Evolutionary conservation across 1,140 invertebrate species (phyloP).

Genomic region (Musca domestica): DNA sequence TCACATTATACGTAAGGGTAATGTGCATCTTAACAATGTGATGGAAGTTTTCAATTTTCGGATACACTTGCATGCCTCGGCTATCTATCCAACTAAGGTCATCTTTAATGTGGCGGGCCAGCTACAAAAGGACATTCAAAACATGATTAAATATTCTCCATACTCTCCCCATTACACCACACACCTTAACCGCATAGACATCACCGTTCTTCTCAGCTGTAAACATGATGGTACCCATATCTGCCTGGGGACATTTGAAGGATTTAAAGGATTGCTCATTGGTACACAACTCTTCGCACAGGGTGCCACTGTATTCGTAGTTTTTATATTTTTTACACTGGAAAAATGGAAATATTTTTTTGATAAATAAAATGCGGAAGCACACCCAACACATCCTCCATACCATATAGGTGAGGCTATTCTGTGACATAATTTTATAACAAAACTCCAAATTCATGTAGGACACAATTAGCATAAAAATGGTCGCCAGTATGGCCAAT

Average conservation of each 20-base stretch:
- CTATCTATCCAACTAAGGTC: conserved; percentile 45
- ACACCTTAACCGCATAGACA: conserved; percentile 47
- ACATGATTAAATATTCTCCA: conserved; percentile 26
- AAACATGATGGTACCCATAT: conserved; percentile 45
- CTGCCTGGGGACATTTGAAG: conserved; percentile 44
- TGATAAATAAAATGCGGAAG: not conserved
- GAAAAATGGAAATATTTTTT: not conserved
- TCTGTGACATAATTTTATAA: conserved; percentile 48
- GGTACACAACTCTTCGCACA: conserved; percentile 46
- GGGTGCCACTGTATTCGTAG: conserved; percentile 42
- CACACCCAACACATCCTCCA: not conserved
- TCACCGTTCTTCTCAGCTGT: conserved; percentile 48
- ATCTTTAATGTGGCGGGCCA: conserved; percentile 43
- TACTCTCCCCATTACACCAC: no score
- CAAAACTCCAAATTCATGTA: conserved; percentile 49
- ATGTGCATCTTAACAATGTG: conserved; percentile 49
- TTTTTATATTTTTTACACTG: conserved; percentile 46
- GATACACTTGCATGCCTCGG: conserved; percentile 39
- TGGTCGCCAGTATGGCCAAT: conserved; percentile 40
- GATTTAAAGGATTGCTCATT: conserved; percentile 38
- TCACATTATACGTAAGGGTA: conserved; percentile 48
- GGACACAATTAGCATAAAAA: conserved; percentile 45
- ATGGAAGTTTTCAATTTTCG: conserved; percentile 48
- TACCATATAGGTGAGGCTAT: conserved; percentile 47
- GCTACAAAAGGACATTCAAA: conserved; percentile 28